Evolutionary conservation across 2,888 invertebrate species (phyloP).

Genomic region (Hedya salicella): DNA sequence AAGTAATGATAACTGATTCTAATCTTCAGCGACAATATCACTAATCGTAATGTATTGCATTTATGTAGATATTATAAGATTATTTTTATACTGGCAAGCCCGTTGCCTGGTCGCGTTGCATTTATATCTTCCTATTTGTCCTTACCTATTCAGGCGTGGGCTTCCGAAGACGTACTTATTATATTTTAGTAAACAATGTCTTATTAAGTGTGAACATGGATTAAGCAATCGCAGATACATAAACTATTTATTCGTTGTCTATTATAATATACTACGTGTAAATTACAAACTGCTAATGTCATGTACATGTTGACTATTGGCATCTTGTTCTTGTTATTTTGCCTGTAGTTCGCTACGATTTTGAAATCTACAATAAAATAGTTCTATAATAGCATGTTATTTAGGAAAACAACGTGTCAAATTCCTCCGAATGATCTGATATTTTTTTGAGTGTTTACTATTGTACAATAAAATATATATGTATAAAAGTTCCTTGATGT

Average conservation of each 20-base stretch:
- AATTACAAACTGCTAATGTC: too few species aligned
- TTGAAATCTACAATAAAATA: neutral
- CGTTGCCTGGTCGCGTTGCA: neutral
- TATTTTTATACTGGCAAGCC: slow-evolving; percentile 34
- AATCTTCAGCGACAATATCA: slow-evolving; percentile 34
- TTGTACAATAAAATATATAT: slow-evolving; percentile 16
- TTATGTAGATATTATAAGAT: slow-evolving; percentile 17
- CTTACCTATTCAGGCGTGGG: slow-evolving; percentile 22
- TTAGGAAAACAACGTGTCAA: slow-evolving; percentile 7
- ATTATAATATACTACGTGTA: too few species aligned
- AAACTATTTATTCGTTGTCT: too few species aligned
- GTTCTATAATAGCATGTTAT: neutral
- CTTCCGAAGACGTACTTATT: slow-evolving; percentile 32
- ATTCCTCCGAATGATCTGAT: slow-evolving; percentile 15
- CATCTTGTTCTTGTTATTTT: neutral
- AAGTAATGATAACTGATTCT: slow-evolving; percentile 18
- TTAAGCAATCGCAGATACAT: too few species aligned
- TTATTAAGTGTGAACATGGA: neutral
- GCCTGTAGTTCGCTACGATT: neutral
- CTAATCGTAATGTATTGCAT: slow-evolving; percentile 22
- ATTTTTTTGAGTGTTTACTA: slow-evolving; percentile 17
- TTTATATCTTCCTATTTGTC: slow-evolving; percentile 7
- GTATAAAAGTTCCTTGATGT: slow-evolving; percentile 23
- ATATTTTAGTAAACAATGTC: slow-evolving; percentile 15
- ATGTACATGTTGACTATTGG: neutral